A percentile compares a stretch with the other conserved stretches of the same genome.
phyloP scores from a whole-genome alignment of 2,113 vertebrate species.

The Galemys pyrenaicus region DNA sequence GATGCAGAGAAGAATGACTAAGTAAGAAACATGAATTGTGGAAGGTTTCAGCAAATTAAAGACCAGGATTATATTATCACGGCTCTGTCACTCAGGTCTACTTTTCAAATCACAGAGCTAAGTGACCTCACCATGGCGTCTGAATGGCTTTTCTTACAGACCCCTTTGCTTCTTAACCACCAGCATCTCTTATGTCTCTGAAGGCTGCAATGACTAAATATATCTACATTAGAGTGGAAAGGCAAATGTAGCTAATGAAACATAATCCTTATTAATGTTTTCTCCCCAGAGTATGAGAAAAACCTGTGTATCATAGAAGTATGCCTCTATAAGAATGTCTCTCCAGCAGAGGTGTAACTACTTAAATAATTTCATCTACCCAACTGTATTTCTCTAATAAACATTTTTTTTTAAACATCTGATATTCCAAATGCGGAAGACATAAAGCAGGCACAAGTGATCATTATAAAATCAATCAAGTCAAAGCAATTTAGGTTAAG shows the following conservation, averaged over 20 bases:
- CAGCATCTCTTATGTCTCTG: neutral
- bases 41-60: slow-evolving; percentile 11
- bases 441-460: neutral
- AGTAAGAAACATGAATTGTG: neutral
- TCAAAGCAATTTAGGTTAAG: neutral
- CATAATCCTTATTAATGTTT: neutral
- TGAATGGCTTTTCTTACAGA: neutral
- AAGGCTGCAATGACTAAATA: neutral
- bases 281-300: neutral
- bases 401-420: neutral
- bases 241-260: neutral
- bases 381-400: neutral
- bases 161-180: neutral
- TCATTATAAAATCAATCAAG: neutral
- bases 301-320: neutral
- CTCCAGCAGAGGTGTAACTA: neutral
- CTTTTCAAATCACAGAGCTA: neutral
- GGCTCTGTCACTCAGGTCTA: neutral
- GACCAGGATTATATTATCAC: neutral
- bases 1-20: neutral
- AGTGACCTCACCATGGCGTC: neutral
- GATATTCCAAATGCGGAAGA: neutral
- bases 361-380: neutral
- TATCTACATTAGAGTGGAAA: neutral
- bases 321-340: neutral